phyloP scores from a whole-genome alignment of 2,113 vertebrate genomes.

The Oreochromis spilurus region DNA sequence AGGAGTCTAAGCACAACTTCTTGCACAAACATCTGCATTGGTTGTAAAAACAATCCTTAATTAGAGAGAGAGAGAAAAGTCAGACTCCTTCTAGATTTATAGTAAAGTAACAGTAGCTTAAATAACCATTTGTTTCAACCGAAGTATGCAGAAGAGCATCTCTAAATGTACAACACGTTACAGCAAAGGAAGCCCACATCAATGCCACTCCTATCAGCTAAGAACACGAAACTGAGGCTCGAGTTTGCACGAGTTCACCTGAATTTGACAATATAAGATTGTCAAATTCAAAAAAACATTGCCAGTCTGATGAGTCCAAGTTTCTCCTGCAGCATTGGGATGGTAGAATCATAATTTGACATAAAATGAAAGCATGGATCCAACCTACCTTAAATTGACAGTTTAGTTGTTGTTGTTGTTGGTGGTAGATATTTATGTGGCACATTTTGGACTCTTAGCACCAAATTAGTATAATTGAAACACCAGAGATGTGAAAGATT shows the following conservation, averaged over 20 bases:
- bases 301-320: fast-evolving
- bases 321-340: neutral
- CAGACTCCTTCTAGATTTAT: neutral
- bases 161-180: neutral
- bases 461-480: neutral
- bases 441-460: neutral
- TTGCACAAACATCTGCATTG: neutral
- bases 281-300: fast-evolving
- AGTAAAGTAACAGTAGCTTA: neutral
- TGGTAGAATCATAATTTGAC: neutral
- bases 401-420: neutral
- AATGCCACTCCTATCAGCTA: neutral
- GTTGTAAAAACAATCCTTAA: neutral
- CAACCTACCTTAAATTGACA: fast-evolving
- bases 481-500: neutral
- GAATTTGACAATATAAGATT: neutral
- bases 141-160: neutral
- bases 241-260: neutral
- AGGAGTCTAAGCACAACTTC: neutral
- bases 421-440: neutral
- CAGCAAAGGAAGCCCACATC: neutral
- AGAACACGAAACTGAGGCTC: neutral
- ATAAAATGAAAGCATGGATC: neutral
- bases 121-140: neutral
- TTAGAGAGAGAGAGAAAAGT: fast-evolving